Conservation (phyloP, 2,113 vertebrate species). For the Hipposideros armiger region DNA sequence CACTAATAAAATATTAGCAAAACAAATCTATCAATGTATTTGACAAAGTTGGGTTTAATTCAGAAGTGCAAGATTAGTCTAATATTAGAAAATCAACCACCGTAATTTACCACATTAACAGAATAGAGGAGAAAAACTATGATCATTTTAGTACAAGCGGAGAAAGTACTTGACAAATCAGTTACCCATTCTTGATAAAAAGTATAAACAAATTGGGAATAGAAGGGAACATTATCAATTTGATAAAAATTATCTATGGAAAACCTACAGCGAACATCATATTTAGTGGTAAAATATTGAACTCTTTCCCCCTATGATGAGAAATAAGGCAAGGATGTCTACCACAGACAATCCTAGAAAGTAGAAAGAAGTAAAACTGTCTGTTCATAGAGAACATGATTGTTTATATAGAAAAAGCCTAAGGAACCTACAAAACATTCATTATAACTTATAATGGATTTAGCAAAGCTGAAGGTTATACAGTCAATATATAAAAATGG, state of each 20-base stretch:
- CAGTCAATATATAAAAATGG: not conserved
- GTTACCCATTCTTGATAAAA: not conserved
- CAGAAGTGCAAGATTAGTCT: not conserved
- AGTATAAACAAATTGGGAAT: not conserved
- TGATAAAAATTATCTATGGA: not conserved
- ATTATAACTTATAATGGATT: not conserved
- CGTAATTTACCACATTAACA: not conserved
- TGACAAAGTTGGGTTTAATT: constrained; percentile 1
- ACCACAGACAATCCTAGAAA: not conserved
- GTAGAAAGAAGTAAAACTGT: constrained; percentile 11
- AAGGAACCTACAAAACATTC: not conserved
- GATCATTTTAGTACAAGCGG: not conserved
- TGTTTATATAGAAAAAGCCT: not conserved
- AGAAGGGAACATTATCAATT: not conserved
- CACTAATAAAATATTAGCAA: constrained; percentile 15
- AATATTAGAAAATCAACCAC: not conserved
- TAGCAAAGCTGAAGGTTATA: not conserved
- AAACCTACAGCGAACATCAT: not conserved
- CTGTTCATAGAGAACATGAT: not conserved
- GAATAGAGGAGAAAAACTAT: not conserved
- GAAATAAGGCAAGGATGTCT: not conserved
- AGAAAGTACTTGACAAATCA: not conserved
- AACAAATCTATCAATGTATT: not conserved
- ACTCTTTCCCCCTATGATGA: not conserved
- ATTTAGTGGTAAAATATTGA: not conserved